These are phyloP conservation scores for Trichacis sp. DNA, from an alignment of 2,888 invertebrate genomes.

Conservation along the genomic window DNA sequence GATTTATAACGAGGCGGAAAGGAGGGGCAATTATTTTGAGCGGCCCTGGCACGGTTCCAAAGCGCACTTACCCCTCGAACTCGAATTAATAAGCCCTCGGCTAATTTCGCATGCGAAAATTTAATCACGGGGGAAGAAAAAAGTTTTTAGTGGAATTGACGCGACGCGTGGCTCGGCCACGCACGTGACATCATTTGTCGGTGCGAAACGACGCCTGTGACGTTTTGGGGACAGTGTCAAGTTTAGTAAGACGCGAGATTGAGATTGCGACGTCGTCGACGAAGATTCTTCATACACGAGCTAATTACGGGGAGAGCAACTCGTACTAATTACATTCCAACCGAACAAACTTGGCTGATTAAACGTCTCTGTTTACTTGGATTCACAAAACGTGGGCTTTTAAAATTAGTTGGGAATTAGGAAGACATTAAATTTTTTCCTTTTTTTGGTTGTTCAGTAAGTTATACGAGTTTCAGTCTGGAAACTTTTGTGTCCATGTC, in stretches of 20 bases:
- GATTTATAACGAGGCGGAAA: constrained; percentile 29
- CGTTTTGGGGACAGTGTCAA: background rate
- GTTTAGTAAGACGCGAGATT: constrained; percentile 1
- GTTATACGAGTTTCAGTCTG: too few species aligned
- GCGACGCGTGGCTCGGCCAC: constrained; percentile 36
- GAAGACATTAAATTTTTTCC: background rate
- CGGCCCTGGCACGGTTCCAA: constrained; percentile 25
- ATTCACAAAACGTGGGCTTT: background rate
- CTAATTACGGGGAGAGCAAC: constrained; percentile 45
- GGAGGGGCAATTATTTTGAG: constrained; percentile 29
- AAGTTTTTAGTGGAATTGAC: too few species aligned
- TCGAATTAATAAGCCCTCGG: constrained; percentile 31
- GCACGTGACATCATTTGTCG: constrained; percentile 8
- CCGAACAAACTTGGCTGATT: background rate
- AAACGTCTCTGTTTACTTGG: background rate
- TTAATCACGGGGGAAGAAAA: too few species aligned
- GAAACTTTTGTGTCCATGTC: background rate
- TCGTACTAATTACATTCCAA: constrained; percentile 1
- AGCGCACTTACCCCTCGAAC: constrained; percentile 17
- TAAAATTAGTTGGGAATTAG: background rate
- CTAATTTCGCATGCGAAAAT: constrained; percentile 24
- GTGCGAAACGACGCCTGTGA: background rate
- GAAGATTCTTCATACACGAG: constrained; percentile 50
- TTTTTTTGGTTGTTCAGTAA: too few species aligned
- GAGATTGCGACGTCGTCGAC: constrained; percentile 8